Conservation (phyloP, 1,140 invertebrate species). For the Drosophila lacertosa region DNA sequence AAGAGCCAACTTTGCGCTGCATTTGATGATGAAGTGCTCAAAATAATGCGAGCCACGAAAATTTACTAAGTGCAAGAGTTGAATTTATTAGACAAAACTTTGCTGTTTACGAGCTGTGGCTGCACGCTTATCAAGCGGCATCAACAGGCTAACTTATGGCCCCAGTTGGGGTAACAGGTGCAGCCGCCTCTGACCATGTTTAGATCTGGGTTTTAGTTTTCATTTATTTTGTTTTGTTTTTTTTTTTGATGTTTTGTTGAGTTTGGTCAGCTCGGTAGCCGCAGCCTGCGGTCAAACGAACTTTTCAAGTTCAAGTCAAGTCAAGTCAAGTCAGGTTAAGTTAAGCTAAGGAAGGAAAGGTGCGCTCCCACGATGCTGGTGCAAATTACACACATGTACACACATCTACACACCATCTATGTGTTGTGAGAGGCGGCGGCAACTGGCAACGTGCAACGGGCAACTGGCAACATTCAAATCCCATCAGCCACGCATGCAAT, state of each 20-base stretch:
- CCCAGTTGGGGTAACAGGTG: conserved; percentile 66
- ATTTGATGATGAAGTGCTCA: conserved; percentile 80
- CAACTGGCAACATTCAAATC: conserved; percentile 73
- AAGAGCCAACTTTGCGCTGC: conserved; percentile 61
- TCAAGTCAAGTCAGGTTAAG: no score
- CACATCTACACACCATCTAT: neutral
- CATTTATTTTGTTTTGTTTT: neutral
- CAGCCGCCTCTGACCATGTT: conserved; percentile 35
- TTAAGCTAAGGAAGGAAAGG: conserved; percentile 71
- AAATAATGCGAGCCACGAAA: conserved; percentile 72
- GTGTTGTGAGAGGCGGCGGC: conserved; percentile 33
- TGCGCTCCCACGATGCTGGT: conserved; percentile 75
- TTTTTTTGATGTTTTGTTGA: conserved; percentile 6
- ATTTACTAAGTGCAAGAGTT: conserved; percentile 80
- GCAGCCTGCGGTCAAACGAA: conserved; percentile 44
- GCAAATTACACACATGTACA: conserved; percentile 64
- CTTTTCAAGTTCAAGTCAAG: conserved; percentile 37
- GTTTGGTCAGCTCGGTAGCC: conserved; percentile 26
- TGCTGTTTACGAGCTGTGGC: conserved; percentile 77
- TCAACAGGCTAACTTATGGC: conserved; percentile 72
- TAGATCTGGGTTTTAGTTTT: conserved; percentile 5
- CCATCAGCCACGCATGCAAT: conserved; percentile 82
- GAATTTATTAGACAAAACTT: conserved; percentile 82
- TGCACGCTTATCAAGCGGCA: conserved; percentile 70
- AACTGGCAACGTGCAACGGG: conserved; percentile 16